Base-by-base conservation (phyloP, 2,113 vertebrate species). In the Onychostruthus taczanowskii region DNA sequence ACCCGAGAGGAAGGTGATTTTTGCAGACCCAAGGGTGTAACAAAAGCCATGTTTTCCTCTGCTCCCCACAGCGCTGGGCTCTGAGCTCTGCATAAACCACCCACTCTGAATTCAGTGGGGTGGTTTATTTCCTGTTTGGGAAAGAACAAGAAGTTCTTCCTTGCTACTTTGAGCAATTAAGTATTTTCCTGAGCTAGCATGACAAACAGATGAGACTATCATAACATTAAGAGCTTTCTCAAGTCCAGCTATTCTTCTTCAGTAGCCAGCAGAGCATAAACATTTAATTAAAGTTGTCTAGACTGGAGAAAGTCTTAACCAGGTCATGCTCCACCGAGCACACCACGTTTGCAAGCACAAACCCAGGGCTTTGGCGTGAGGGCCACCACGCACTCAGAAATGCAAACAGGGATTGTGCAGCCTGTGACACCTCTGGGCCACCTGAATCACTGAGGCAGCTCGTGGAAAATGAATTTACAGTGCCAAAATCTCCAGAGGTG, bases 81-180 rank as follows among this genome's bases (percentile, higher is more conserved):
- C 90, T 52, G 49, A 52, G 11, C 41, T 50, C 61, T 15, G 58
- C 27, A 61, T 39, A 61, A 37, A 27, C 59, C 59, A 39, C 35
- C 35, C 35, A 27, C 59, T 39, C 0, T 30, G 67, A 28, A 43
- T 91, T 23, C 6, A 39, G 33, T 6, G 50, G 33, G 53, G 50
- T 18, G 85, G 64, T 37, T 94, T 52, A 50, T 88, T 97, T 97
- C 95, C 96, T 96, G 91, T 28, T 88, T 68, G 69, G 73, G 88
- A 89, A 94, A 95, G 97, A 96, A 97, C 94, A 95, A 92, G 66
- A 15, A 95, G 97, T 91, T 96, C 92, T 68, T 87, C 95, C 90
- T 89, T 31, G 63, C 73, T 81, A 12, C 80, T 88, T 22, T 58
- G 88, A 95, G 87, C 92, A 56, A 76, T 70, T 90, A 91, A 97